Evolutionary conservation across 2,797 vertebrate species (phyloP), one percentile per base, ranked within the genome.

Genomic region (Zenarchopterus dispar): DNA sequence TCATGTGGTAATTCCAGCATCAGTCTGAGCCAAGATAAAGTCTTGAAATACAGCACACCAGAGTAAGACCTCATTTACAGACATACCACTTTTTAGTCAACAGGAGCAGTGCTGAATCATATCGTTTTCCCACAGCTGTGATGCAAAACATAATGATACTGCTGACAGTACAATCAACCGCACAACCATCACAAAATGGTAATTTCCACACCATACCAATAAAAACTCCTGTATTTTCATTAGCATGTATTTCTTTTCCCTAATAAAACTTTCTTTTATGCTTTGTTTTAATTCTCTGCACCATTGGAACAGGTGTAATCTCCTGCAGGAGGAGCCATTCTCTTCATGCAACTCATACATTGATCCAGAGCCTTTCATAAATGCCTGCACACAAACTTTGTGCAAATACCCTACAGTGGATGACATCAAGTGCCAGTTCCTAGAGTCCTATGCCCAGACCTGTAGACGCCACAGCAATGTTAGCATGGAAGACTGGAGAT

Each of bases 381-480:
- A 11, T 4, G 70, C 70, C 42, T 77, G 69, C 39, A 36, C 4
- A 5, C 6, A 60, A 19, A 63, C 16, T 2, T n/a, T 73, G 51
- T 68, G 69, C 56, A 39, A 26, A 2, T 69, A 77, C 19, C 56
- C 64, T 22, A 15, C 26, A 10, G 51, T 15, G 51, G 64, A 73
- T 16, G 22, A 18, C 1, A 46, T 77, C 1, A 3, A 18, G 2
- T 77, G 75, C 36, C 60, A 41, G 31, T 68, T 77, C n/a, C 46
- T 60, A 17, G 52, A 65, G 18, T 65, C 51, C 6, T 77, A 72
- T 8, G 16, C 33, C 42, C 17, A 21, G 44, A 8, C 15, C 61
- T 78, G 75, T 53, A 53, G 19, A 0, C 6, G 15, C 23, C 31
- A 17, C 2, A 45, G 16, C 16, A 46, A 41, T 0, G 2, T 51